phyloP scores from a whole-genome alignment of 1,140 invertebrate genomes.

The Papilio helenus region DNA sequence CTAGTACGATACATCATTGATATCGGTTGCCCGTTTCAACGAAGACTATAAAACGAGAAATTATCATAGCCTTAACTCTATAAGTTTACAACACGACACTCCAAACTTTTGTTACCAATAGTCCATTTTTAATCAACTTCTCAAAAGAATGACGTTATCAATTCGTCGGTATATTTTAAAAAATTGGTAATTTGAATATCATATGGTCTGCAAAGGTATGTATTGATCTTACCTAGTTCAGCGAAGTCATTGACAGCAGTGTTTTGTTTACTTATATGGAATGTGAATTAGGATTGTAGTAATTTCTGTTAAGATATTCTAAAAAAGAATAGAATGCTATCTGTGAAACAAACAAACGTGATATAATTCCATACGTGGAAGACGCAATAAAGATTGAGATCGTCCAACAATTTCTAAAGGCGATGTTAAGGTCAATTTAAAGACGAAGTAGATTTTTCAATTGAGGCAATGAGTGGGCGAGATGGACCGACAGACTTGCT shows the following conservation, averaged over 20 bases:
- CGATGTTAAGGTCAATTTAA: constrained; percentile 68
- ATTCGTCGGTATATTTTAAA: no score
- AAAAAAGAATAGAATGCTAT: neutral
- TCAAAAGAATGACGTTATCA: no score
- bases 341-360: neutral
- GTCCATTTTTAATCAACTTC: no score
- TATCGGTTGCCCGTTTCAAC: neutral
- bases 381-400: constrained; percentile 12
- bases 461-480: constrained; percentile 70
- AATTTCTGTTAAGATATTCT: no score
- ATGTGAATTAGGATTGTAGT: no score
- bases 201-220: no score
- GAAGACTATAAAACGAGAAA: no score
- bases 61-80: no score
- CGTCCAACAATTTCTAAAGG: constrained; percentile 34
- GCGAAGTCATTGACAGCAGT: neutral
- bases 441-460: constrained; percentile 67
- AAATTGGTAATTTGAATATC: no score
- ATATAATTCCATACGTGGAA: neutral
- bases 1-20: neutral
- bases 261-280: neutral
- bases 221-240: no score
- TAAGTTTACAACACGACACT: no score
- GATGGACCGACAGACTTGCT: constrained; percentile 55
- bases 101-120: no score